phyloP scores from a whole-genome alignment of 2,113 vertebrate species.

The Scomber colias region DNA sequence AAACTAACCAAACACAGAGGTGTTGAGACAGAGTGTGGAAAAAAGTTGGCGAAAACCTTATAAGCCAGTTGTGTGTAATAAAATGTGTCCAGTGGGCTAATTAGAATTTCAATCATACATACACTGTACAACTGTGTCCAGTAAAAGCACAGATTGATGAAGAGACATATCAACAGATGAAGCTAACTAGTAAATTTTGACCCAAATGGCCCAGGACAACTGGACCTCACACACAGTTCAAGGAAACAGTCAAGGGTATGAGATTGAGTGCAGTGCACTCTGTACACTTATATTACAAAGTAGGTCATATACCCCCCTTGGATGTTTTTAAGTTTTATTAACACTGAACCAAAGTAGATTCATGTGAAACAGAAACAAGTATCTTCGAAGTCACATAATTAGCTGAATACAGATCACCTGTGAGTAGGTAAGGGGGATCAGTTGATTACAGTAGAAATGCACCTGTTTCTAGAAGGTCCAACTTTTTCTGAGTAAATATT shows the following conservation, averaged over 20 bases:
- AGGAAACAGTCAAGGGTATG: not conserved
- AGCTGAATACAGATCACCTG: no score
- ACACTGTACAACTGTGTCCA: not conserved
- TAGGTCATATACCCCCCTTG: no score
- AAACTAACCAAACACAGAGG: conserved; percentile 1
- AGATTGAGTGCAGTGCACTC: not conserved
- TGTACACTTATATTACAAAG: no score
- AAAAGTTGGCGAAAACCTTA: conserved; percentile 48
- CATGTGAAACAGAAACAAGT: no score
- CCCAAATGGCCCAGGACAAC: conserved; percentile 12
- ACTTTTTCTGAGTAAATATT: no score
- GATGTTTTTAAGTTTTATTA: no score
- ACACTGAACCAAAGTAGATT: no score
- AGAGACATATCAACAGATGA: conserved; percentile 38
- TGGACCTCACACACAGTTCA: conserved; percentile 34
- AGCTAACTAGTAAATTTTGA: conserved; percentile 46
- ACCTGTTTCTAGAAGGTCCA: no score
- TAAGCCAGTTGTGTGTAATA: conserved; percentile 45
- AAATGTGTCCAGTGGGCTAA: conserved; percentile 43
- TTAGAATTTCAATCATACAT: conserved; percentile 37
- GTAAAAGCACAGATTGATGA: conserved; percentile 51
- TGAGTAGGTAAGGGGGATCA: no score
- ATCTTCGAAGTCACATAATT: no score
- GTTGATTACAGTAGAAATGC: no score
- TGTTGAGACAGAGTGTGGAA: conserved; percentile 28